These are phyloP conservation scores for Periparus ater DNA, from an alignment of 2,797 vertebrate genomes.

Conservation along the genomic window DNA sequence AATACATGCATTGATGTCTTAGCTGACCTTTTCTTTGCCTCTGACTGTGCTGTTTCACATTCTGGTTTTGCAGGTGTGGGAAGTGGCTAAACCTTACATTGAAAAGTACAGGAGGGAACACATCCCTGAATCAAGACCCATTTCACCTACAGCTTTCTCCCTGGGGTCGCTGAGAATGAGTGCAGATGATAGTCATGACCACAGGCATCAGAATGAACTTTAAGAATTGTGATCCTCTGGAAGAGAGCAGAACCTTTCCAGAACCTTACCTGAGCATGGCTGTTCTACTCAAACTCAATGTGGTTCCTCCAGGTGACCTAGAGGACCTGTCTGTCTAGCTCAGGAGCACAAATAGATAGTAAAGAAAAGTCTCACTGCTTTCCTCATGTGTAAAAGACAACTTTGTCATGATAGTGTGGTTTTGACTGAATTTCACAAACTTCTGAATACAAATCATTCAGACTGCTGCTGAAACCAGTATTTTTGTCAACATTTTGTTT, in stretches of 20 bases:
- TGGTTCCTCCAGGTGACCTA: neutral
- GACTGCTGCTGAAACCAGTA: neutral
- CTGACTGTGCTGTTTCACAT: neutral
- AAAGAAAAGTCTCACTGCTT: neutral
- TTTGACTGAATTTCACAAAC: neutral
- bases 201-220: conserved; percentile 47
- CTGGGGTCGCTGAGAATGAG: conserved; percentile 73
- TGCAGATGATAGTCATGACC: neutral
- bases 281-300: accelerated
- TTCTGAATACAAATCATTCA: neutral
- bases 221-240: neutral
- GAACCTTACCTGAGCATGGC: neutral
- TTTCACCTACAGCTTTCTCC: conserved; percentile 94
- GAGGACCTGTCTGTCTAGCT: neutral
- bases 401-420: neutral
- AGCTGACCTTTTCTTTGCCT: neutral
- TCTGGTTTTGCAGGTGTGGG: conserved; percentile 85
- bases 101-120: conserved; percentile 92
- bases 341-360: neutral
- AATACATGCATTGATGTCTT: neutral
- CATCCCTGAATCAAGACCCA: conserved; percentile 89
- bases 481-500: neutral
- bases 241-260: neutral
- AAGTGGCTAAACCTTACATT: conserved; percentile 92
- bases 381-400: neutral